Evolutionary conservation across 2,888 invertebrate species (phyloP).

Genomic region (Lasioglossum figueresi): DNA sequence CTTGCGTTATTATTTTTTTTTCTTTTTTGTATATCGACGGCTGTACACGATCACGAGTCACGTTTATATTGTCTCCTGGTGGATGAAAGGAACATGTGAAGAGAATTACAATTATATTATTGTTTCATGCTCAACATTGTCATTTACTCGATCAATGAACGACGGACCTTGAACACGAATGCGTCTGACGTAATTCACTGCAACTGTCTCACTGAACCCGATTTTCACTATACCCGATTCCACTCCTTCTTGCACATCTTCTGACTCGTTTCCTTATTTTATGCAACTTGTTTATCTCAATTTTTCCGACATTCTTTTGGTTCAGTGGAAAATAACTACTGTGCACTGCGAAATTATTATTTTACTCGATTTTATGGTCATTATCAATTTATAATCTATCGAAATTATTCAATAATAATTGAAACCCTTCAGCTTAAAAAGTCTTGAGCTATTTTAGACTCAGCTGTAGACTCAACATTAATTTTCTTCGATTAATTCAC

Average conservation of each 20-base stretch:
- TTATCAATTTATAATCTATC: background rate
- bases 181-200: conserved; percentile 14
- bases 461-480: no score
- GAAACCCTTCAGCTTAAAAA: background rate
- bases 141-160: conserved; percentile 53
- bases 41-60: conserved; percentile 30
- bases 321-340: background rate
- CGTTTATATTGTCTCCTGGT: conserved; percentile 49
- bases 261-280: background rate
- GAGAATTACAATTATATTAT: conserved; percentile 61
- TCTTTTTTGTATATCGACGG: conserved; percentile 35
- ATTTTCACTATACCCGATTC: background rate
- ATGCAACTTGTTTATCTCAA: background rate
- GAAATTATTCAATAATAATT: background rate
- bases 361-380: background rate
- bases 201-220: conserved; percentile 31
- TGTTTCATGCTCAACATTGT: conserved; percentile 64
- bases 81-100: conserved; percentile 54
- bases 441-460: background rate
- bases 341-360: background rate
- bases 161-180: conserved; percentile 37
- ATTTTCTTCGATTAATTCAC: conserved; percentile 15
- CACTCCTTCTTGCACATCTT: background rate
- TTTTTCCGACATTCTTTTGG: background rate
- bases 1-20: conserved; percentile 47